Evolutionary conservation across 2,888 invertebrate species (phyloP), one percentile per base, ranked within the genome.

Genomic region (Perizoma flavofasciatum): DNA sequence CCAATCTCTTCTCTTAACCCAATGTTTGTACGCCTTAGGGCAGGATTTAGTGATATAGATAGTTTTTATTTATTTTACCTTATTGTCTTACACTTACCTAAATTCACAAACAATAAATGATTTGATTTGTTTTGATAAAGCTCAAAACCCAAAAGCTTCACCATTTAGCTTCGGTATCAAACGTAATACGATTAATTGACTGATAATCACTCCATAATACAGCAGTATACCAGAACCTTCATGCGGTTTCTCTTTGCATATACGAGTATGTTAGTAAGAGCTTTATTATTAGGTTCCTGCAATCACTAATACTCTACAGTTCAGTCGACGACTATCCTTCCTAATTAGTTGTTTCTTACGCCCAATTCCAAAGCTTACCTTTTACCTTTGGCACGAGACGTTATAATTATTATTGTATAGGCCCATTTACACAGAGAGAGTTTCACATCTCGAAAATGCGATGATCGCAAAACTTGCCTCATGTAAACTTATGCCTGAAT

Each of bases 261-360:
- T 75, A 75, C 75, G 22, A 22, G 22, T 22, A 22, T 70, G 64
- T 67, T 68, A 69, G 70, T 74, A 78, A 81, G 81, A 78, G 74
- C 76, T 68, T 71, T 73, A 68, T 70, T 71, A 73, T 22, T 22
- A 68, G 73, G 75, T 72, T 71, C 63, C 73, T 78, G 78, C 75
- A 77, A 81, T 78, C 74, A 77, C 81, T 84, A 86, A 84, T 84
- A 79, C 82, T 84, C 79, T 81, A 85, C 79, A 85, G 82, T 83
- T 82, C 81, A 77, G 75, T 22, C 82, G 76, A 81, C 78, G 79
- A 78, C 81, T 84, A 83, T 81, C 77, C 75, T 70, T 77, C 74
- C 77, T 82, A 84, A 85, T 85, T 85, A 85, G 85, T 81, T 78
- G 80, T 80, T 83, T 81, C 82, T 83, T 79, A 83, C 79, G 80